Evolutionary conservation across 1,140 invertebrate species (phyloP), one percentile per base, ranked within the genome.

Genomic region (Caenorhabditis tropicalis): DNA sequence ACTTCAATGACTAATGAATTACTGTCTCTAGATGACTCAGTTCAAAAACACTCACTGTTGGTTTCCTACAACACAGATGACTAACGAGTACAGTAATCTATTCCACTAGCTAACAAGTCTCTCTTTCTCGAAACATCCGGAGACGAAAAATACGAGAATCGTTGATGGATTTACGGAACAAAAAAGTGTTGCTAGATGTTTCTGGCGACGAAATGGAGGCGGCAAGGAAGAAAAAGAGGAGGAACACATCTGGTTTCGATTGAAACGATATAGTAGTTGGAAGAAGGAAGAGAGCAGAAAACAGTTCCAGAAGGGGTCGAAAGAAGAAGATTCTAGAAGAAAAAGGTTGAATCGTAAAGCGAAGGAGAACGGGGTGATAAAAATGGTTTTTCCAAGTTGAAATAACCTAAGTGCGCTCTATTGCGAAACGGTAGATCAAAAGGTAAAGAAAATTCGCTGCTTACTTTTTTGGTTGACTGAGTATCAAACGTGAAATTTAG

Each of bases 231-330:
- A 16, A 74, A 74, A 74, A 46, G 29, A 43, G 21, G n/a, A 43
- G 10, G 65, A 74, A 74, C 36, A 43, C 65, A 74, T 74, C 65
- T 74, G 65, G 65, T 43, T 43, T 74, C 65, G 65, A 74, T 74
- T 74, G 36, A 46, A 74, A 74, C 36, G 36, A 43, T 36, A 74
- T 74, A 56, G 10, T 33, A 74, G 33, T 12, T 15, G 65, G 15
- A 74, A 29, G 24, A 27, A 27, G 58, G 31, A 27, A 24, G 10
- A 12, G 53, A n/a, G n/a, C 15, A 36, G 58, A 36, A 65, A 65
- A 12, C 12, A 65, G n/a, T 65, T 51, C 48, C 48, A 39, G 58
- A 36, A n/a, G 12, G 4, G 36, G 36, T 31, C 33, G 36, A 7
- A 33, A 24, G 65, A 15, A 65, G 10, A 36, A 36, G 4, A 19